phyloP scores from a whole-genome alignment of 2,113 vertebrate genomes.

The Columba livia region DNA sequence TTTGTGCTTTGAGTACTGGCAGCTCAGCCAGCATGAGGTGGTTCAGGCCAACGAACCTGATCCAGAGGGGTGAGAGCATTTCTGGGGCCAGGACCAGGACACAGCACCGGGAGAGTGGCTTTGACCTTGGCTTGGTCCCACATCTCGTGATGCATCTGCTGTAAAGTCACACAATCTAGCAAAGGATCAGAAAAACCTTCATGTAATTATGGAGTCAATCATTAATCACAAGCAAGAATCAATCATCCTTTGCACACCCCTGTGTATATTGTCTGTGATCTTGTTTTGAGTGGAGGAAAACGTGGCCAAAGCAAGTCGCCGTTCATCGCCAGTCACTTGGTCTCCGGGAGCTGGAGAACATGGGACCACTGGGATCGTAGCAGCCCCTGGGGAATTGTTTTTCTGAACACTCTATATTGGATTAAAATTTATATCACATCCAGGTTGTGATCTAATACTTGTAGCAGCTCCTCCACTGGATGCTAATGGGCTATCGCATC shows the following conservation, averaged over 20 bases:
- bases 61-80: neutral
- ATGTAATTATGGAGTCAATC: neutral
- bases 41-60: neutral
- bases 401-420: neutral
- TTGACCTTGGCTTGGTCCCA: neutral
- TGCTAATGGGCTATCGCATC: neutral
- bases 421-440: neutral
- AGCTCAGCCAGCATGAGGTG: rapidly evolving
- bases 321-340: rapidly evolving
- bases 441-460: neutral
- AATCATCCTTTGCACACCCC: neutral
- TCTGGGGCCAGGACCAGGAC: neutral
- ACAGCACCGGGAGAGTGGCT: rapidly evolving
- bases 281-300: neutral
- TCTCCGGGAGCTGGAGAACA: neutral
- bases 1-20: neutral
- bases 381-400: neutral
- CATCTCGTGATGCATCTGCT: neutral
- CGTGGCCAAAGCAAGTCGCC: neutral
- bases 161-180: neutral
- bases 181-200: neutral
- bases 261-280: neutral
- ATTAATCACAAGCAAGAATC: neutral
- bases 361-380: neutral
- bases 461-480: rapidly evolving